phyloP scores from a whole-genome alignment of 1,140 invertebrate genomes.

The Chrysoperla carnea region DNA sequence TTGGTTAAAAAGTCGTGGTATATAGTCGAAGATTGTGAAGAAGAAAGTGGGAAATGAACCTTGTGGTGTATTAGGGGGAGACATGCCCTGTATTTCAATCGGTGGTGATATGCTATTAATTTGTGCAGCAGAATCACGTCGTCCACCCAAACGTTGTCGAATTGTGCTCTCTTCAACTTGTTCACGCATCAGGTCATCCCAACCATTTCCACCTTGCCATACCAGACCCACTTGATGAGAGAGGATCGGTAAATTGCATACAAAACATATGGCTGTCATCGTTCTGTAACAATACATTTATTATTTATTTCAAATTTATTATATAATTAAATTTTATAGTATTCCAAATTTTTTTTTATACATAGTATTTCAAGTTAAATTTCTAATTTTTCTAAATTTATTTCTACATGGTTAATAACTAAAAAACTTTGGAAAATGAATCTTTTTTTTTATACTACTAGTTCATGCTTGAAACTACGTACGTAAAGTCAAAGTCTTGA shows the following conservation, averaged over 20 bases:
- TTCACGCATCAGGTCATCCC: conserved; percentile 75
- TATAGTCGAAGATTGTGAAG: no score
- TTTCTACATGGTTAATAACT: no score
- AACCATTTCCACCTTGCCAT: conserved; percentile 83
- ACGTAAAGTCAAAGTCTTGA: no score
- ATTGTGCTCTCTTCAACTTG: conserved; percentile 71
- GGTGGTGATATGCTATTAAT: conserved; percentile 69
- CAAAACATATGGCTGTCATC: conserved; percentile 86
- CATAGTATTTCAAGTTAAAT: background rate
- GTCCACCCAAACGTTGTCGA: conserved; percentile 56
- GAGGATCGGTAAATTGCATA: conserved; percentile 85
- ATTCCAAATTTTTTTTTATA: no score
- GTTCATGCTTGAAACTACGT: no score
- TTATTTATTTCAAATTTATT: background rate
- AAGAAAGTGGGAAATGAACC: no score
- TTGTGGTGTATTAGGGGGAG: conserved; percentile 30
- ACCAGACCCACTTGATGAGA: conserved; percentile 83
- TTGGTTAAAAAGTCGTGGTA: no score
- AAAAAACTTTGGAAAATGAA: no score
- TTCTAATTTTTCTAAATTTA: background rate
- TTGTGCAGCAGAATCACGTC: conserved; percentile 73
- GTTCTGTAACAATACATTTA: conserved; percentile 41
- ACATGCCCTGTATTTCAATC: conserved; percentile 43
- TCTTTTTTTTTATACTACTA: no score
- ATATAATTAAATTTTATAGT: background rate